Base-by-base conservation (phyloP, 1,140 invertebrate species). In the Cydia pomonella region DNA sequence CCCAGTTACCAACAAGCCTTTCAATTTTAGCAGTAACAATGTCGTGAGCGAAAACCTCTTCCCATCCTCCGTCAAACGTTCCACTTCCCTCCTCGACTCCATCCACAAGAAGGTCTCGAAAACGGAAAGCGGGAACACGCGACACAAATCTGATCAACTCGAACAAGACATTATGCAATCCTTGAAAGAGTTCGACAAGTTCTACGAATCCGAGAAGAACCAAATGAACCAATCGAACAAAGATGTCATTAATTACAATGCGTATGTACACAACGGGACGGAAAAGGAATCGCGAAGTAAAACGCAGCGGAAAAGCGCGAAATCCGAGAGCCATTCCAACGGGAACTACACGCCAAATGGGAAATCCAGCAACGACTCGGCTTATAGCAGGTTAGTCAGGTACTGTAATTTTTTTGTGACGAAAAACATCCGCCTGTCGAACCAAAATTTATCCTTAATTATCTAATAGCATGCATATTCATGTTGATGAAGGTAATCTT, bases 331-430 rank as follows among this genome's bases (percentile, higher is more conserved):
- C 47, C 63, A 78, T 13, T 76, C 81, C 1, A 93, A 93, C 77
- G 90, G 88, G 62, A 90, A 87, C 75, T 81, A 82, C 74, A 88
- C 90, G 66, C 86, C 90, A 1, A 89, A 87, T 73, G 89, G 89
- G 25, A 93, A 92, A 80, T 78, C 84, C 6, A 88, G 87, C 80
- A 88, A 88, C 72, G 93, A 93, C 80, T 93, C 93, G 62, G 93
- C 93, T 76, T 93, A 93, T 90, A 93, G 92, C 88, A 93, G 92
- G 93, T 93, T 93, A 93, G 93, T 93, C 88, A 92, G 90, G 87
- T 92, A 92, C 92, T 18, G 53, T 59, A 59, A 10, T 23, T 59
- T 9, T 18, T 59, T 59, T 21, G 53, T 59, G 53, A 59, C n/a
- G 10, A n/a, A 59, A 23, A 23, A 23, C 53, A 12, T 23, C 53